Base-by-base conservation (phyloP, 2,113 vertebrate species). In the Ciconia stormi region DNA sequence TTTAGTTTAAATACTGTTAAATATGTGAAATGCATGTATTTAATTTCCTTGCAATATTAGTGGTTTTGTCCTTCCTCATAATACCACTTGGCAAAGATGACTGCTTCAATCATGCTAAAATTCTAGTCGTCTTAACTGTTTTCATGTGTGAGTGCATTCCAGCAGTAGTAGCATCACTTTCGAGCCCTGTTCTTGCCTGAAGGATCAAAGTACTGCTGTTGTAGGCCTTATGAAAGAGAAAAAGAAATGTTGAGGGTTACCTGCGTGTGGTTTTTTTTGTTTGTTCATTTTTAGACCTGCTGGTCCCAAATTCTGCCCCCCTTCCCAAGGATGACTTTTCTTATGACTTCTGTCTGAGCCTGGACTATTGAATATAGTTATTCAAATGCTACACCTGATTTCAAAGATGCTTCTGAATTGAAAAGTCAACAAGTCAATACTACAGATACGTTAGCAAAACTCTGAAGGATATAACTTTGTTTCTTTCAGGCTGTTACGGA, bases 401-500 rank as follows among this genome's bases (percentile, higher is more conserved):
- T 47, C 66, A 14, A 1, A 67, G 56, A 3, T 23, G 9, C 6
- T 82, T 52, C 46, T 62, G 74, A 52, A 2, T 5, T 38, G 42
- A 11, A 5, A 34, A 55, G 34, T 1, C 11, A 30, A 0, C 2
- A 1, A 9, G 5, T 34, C 2, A 5, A 0, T 12, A 0, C 22
- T 25, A 0, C 11, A 19, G 69, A 2, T 6, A 0, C 0, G 3
- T 7, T 38, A n/a, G 22, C 10, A 19, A 9, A 25, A 2, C 32
- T 52, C 47, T 95, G 80, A 50, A 11, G 23, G 32, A 1, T 49
- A 0, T 53, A 13, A 2, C 29, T 65, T 7, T 8, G 11, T 92
- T 26, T 62, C 59, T 80, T 89, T 9, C 91, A 99, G 99, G 99
- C 97, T 99, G 99, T 95, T 99, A 99, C 0, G 99, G 99, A 72